Conservation (phyloP, 2,113 vertebrate species). For the Aldabrachelys gigantea region DNA sequence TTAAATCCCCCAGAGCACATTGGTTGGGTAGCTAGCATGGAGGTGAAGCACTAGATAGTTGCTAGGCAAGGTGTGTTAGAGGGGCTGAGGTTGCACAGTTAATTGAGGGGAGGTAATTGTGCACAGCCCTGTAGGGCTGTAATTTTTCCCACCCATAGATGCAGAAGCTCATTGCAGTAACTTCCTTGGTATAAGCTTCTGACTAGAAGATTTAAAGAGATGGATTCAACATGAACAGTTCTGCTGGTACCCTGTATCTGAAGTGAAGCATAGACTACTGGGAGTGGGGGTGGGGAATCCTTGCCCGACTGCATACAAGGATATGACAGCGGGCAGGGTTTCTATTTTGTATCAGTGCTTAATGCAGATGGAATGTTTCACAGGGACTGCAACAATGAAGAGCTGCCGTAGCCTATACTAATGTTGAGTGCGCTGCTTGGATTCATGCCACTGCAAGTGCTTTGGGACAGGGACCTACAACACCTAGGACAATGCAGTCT, state of each 20-base stretch:
- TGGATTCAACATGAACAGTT: not conserved
- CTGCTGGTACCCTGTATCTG: too few species aligned
- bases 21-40: not conserved
- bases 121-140: not conserved
- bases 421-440: not conserved
- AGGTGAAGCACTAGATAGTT: not conserved
- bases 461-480: not conserved
- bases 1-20: fast-evolving
- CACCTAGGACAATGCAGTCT: not conserved
- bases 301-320: not conserved
- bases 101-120: not conserved
- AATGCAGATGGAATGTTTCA: fast-evolving
- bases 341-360: not conserved
- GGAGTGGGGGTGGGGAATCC: not conserved
- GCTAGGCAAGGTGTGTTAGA: not conserved
- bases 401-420: not conserved
- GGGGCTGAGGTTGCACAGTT: not conserved
- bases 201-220: not conserved
- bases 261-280: not conserved
- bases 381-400: not conserved
- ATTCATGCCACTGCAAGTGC: not conserved
- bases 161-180: not conserved
- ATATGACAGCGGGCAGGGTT: not conserved
- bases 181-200: not conserved
- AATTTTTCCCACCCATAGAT: not conserved